Conservation (phyloP, 53 echinoderm and acorn worm genomes). For the Echinometra lucunter region DNA sequence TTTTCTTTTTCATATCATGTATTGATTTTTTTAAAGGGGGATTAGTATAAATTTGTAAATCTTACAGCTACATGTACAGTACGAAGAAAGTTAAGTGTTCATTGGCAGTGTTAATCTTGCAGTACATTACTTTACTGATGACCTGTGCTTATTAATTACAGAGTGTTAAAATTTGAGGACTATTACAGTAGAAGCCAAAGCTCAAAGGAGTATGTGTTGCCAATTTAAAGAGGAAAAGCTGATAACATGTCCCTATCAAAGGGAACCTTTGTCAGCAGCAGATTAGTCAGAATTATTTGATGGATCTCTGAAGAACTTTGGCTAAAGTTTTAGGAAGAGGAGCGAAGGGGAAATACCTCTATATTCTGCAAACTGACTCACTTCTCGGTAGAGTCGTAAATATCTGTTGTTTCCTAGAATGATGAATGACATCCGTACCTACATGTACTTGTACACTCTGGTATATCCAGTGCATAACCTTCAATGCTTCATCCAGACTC, state of each 20-base stretch:
- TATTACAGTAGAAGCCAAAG: neutral
- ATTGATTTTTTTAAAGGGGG: too few species aligned
- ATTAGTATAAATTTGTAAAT: too few species aligned
- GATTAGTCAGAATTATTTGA: neutral
- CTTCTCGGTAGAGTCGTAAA: constrained; percentile 28
- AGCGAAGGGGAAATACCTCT: constrained; percentile 54
- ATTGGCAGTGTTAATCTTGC: too few species aligned
- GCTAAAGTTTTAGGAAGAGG: neutral
- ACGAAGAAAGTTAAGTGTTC: too few species aligned
- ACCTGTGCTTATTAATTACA: neutral
- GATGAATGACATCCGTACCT: constrained; percentile 51
- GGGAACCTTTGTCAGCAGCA: too few species aligned
- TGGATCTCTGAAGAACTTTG: neutral
- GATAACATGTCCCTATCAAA: too few species aligned
- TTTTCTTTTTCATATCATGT: too few species aligned
- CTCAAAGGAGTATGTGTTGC: neutral
- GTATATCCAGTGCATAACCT: neutral
- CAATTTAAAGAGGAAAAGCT: neutral
- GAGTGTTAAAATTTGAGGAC: neutral
- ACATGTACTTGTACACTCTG: too few species aligned
- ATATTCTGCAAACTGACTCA: constrained; percentile 37
- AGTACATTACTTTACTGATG: too few species aligned
- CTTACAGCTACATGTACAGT: too few species aligned
- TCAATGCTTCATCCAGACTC: too few species aligned
- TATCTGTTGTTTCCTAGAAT: constrained; percentile 51